Evolutionary conservation across 2,888 invertebrate species (phyloP).

Genomic region (Trichogramma dendrolimi): DNA sequence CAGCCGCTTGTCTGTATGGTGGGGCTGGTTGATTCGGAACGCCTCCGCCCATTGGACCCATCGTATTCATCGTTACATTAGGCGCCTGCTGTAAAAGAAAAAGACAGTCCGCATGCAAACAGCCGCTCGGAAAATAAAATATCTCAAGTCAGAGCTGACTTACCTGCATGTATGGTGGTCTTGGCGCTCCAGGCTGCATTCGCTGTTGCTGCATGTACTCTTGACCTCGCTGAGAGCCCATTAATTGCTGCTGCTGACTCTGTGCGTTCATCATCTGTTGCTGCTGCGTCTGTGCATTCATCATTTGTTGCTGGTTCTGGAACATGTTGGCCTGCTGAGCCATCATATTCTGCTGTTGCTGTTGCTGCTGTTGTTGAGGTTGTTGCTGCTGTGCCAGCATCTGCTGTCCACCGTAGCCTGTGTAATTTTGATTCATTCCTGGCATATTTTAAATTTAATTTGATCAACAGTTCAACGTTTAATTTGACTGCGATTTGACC

Average conservation of each 20-base stretch:
- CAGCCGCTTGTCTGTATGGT: conserved; percentile 66
- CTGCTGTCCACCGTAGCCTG: conserved; percentile 58
- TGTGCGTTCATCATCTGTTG: conserved; percentile 50
- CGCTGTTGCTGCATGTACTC: conserved; percentile 60
- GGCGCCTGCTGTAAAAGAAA: conserved; percentile 59
- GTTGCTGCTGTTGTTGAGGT: conserved; percentile 50
- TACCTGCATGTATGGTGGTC: conserved; percentile 68
- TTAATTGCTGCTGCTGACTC: conserved; percentile 57
- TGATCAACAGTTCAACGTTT: not conserved
- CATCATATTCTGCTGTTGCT: conserved; percentile 53
- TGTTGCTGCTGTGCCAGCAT: conserved; percentile 46
- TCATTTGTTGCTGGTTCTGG: conserved; percentile 58
- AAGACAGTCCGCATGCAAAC: not conserved
- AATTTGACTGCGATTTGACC: not conserved
- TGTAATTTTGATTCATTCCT: conserved; percentile 64
- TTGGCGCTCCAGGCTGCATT: conserved; percentile 56
- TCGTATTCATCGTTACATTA: conserved; percentile 80
- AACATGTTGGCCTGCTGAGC: conserved; percentile 48
- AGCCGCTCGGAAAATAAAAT: not conserved
- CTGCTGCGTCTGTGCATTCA: conserved; percentile 55
- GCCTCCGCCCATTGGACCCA: conserved; percentile 58
- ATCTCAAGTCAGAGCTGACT: not conserved
- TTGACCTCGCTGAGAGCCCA: conserved; percentile 58
- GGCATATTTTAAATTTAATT: conserved; percentile 16
- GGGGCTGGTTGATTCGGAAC: conserved; percentile 66